Base-by-base conservation (phyloP, 2,888 invertebrate genomes). In the Himalopsyche japonica region DNA sequence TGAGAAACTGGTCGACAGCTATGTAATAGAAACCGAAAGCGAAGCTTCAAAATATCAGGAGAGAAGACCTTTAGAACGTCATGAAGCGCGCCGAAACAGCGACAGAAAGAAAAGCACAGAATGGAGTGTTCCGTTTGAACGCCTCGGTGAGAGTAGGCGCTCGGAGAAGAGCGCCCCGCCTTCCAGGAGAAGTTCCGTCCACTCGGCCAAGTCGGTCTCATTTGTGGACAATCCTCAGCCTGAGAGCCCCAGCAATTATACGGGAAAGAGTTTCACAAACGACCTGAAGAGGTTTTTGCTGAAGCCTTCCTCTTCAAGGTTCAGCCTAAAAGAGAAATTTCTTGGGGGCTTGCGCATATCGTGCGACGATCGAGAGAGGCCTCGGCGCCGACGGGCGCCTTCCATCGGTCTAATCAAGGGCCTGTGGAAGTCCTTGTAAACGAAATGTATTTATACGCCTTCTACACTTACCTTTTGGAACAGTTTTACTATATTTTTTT, bases 211-310 rank as follows among this genome's bases (percentile, higher is more conserved):
- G 87, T 92, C 92, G 0, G 92, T 92, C 5, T 92, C 92, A 70
- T 92, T 92, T 84, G 88, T 92, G 10, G 92, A 92, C 86, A 92
- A 92, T 86, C 91, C 91, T 77, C 92, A 92, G 86, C 24, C 57
- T 10, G 76, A 84, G 49, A 87, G 82, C 32, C 92, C 92, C 87
- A 91, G 84, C 34, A 92, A 92, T 80, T 92, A 92, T 85, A 92
- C 92, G 18, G 92, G 92, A 6, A 92, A 91, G 87, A 92, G 92
- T 88, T 92, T 92, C 88, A 92, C 92, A 6, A 92, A 92, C 86
- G 92, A 92, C 87, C 88, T 92, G 86, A 92, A 92, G 88, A 91
- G 90, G 89, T 92, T 92, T 86, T 88, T 92, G 0, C 87, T 92
- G 80, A 91, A 91, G 84, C 92, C 92, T 18, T 89, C 92, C 78